A percentile compares a stretch with the other conserved stretches of the same genome.
Conservation (phyloP, 2,797 vertebrate genomes). For the Nyctalus aviator region DNA sequence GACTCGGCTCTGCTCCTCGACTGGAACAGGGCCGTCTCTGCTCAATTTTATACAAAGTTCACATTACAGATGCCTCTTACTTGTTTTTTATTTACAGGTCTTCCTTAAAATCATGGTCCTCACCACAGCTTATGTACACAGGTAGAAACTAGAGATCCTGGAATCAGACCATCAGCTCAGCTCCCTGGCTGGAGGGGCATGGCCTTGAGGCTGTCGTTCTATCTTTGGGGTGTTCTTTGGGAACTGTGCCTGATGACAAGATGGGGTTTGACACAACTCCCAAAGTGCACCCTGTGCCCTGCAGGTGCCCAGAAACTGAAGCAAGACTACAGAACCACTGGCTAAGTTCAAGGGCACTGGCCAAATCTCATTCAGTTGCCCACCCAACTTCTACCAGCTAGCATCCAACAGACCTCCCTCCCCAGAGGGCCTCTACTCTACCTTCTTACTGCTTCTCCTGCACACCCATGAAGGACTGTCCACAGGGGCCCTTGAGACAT, state of each 20-base stretch:
- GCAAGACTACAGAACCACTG: neutral
- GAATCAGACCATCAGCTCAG: accelerated
- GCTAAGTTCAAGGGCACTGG: neutral
- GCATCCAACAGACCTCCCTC: neutral
- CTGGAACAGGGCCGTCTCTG: neutral
- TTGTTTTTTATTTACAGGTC: neutral
- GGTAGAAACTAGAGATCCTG: neutral
- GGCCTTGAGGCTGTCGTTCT: neutral
- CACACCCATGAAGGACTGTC: accelerated
- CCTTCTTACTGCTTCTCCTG: neutral
- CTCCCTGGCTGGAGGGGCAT: neutral
- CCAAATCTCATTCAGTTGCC: neutral
- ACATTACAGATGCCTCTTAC: accelerated
- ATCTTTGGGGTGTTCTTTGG: neutral
- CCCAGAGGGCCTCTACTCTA: accelerated
- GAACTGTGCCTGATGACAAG: neutral
- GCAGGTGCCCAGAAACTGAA: neutral
- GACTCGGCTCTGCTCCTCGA: neutral
- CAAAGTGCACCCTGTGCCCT: neutral
- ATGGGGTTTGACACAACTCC: no score
- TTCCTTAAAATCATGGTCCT: accelerated
- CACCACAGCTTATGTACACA: neutral
- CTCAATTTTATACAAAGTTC: neutral
- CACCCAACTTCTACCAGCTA: neutral
- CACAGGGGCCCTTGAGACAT: neutral